Evolutionary conservation across 2,113 vertebrate species (phyloP).

Genomic region (Corythoichthys intestinalis): DNA sequence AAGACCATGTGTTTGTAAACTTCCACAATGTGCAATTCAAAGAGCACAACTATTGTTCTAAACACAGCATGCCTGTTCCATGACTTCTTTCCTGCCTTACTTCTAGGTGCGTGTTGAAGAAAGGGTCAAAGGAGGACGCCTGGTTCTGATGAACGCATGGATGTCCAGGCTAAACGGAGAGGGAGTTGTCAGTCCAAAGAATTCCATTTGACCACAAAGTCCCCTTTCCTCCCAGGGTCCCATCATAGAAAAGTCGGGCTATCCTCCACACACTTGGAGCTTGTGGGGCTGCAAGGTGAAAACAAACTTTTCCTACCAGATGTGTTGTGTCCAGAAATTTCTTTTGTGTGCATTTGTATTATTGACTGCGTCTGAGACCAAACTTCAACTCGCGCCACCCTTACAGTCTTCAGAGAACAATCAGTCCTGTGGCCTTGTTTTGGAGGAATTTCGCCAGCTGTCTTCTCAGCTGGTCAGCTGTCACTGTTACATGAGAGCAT

Average conservation of each 20-base stretch:
- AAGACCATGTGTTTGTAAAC: constrained; percentile 9
- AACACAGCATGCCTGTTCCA: not conserved
- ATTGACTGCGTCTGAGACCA: no score
- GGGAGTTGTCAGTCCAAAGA: constrained; percentile 11
- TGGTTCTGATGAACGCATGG: constrained; percentile 20
- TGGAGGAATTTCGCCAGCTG: no score
- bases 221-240: not conserved
- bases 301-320: not conserved
- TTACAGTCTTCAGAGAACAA: no score
- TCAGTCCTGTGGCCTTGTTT: no score
- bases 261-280: constrained; percentile 6
- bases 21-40: not conserved
- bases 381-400: no score
- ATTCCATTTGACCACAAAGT: not conserved
- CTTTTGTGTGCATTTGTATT: no score
- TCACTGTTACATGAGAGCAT: not conserved
- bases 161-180: constrained; percentile 1
- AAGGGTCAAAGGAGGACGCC: constrained; percentile 14
- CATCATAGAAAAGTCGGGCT: not conserved
- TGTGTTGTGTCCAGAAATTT: no score
- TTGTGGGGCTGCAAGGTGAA: constrained; percentile 38
- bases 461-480: no score
- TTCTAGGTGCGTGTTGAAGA: constrained; percentile 6
- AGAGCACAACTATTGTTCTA: not conserved
- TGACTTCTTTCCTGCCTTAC: constrained; percentile 4